Percentiles rank a stretch among this genome's conserved stretches.
Evolutionary conservation across 2,113 vertebrate species (phyloP).

Genomic region (Murina feae): DNA sequence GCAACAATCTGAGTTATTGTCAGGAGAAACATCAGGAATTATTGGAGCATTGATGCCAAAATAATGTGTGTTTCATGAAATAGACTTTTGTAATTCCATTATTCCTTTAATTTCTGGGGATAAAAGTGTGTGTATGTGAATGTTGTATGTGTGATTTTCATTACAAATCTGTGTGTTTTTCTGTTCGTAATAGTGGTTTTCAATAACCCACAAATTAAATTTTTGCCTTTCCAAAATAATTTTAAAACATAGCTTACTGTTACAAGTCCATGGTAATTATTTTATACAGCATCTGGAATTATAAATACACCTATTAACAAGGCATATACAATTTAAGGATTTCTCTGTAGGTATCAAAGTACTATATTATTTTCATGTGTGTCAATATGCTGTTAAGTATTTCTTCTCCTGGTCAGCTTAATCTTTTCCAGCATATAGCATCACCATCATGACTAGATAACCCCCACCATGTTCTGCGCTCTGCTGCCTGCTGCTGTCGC

Average conservation of each 20-base stretch:
- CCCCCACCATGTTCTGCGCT: no score
- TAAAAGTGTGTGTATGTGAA: not conserved
- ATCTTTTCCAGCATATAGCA: not conserved
- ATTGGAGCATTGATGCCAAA: slow-evolving; percentile 57
- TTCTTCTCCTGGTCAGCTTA: not conserved
- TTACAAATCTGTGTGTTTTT: not conserved
- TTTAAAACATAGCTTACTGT: not conserved
- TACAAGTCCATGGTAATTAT: not conserved
- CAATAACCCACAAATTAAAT: not conserved
- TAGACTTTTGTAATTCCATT: slow-evolving; percentile 54
- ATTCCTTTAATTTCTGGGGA: slow-evolving; percentile 13
- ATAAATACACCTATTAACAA: not conserved
- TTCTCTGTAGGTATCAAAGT: not conserved
- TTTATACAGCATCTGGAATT: slow-evolving; percentile 30
- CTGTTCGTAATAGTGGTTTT: not conserved
- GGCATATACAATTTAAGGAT: not conserved
- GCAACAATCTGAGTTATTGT: slow-evolving; percentile 72
- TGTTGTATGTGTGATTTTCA: not conserved
- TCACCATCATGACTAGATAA: not conserved
- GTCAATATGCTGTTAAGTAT: not conserved
- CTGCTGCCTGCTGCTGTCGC: no score
- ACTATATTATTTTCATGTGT: not conserved
- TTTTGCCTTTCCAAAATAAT: not conserved
- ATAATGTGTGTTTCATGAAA: slow-evolving; percentile 61
- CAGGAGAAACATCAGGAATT: slow-evolving; percentile 75